Evolutionary conservation across 2,888 invertebrate species (phyloP), one percentile per base, ranked within the genome.

Genomic region (Cacoxenus indagator): DNA sequence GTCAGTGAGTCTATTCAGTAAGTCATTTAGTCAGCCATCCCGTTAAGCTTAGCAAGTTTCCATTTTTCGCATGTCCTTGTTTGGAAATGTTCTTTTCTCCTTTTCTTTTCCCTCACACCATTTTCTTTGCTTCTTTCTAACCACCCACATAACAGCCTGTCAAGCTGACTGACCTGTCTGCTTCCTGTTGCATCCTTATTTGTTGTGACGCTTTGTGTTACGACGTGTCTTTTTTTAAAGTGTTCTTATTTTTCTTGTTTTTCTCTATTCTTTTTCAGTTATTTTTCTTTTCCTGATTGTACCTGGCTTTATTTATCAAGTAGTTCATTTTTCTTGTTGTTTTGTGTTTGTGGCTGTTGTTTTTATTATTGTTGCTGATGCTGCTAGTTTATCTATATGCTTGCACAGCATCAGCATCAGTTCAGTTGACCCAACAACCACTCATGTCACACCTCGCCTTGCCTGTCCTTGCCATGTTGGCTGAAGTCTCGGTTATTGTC

Each of bases 131-230:
- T 19, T 31, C 59, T 31, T n/a, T 31, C 37, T 17, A 22, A 9
- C 19, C 26, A 9, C 17, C 37, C 17, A 17, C 9, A 24, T n/a
- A n/a, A n/a, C n/a, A 11, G n/a, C 26, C 61, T 45, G 51, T 51
- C 51, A 51, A 59, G 61, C 14, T 37, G 37, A 37, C 37, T 37
- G 37, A 37, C 37, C 14, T 37, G 37, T 5, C 37, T 17, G 57
- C 29, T 57, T 57, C 57, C 29, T 57, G 57, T 57, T 57, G 57
- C 57, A 57, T 57, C 57, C 57, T 57, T 57, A 29, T 24, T 2
- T 24, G 54, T 17, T 27, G 27, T 2, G 27, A 29, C n/a, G 26
- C 29, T 57, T 57, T 57, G 8, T 57, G 29, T 57, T 57, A 29
- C 29, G 37, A 2, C 3, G 57, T 29, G 57, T 14, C 27, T 17